Conservation (phyloP, 2,113 vertebrate genomes). For the Nycticorax nycticorax region DNA sequence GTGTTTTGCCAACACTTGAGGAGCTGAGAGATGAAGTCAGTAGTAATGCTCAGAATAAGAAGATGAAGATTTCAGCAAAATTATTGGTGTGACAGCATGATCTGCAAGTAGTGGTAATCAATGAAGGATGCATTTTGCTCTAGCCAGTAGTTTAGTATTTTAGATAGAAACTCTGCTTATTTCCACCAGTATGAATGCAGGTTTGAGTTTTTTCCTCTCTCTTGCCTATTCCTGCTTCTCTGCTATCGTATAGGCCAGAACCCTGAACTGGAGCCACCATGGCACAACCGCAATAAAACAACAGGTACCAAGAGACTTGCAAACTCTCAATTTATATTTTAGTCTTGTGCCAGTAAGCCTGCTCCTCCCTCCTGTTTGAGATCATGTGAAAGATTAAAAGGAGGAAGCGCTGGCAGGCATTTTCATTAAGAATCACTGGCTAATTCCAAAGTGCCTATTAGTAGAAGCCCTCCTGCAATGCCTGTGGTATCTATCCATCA, state of each 20-base stretch:
- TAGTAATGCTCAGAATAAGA: fast-evolving
- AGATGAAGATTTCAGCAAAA: background rate
- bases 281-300: background rate
- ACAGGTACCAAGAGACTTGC: background rate
- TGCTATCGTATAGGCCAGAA: background rate
- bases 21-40: background rate
- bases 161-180: background rate
- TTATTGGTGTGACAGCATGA: background rate
- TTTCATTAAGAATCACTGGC: background rate
- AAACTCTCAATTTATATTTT: background rate
- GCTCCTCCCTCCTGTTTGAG: background rate
- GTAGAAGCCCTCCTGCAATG: background rate
- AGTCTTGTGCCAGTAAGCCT: background rate
- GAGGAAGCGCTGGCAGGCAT: background rate
- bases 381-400: background rate
- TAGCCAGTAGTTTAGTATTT: background rate
- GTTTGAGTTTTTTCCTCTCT: background rate
- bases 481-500: constrained; percentile 10
- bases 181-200: background rate
- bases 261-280: fast-evolving
- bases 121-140: background rate
- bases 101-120: background rate
- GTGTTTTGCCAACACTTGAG: background rate
- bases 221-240: background rate
- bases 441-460: background rate